Base-by-base conservation (phyloP, 2,888 invertebrate species). In the Rhamnusium bicolor region DNA sequence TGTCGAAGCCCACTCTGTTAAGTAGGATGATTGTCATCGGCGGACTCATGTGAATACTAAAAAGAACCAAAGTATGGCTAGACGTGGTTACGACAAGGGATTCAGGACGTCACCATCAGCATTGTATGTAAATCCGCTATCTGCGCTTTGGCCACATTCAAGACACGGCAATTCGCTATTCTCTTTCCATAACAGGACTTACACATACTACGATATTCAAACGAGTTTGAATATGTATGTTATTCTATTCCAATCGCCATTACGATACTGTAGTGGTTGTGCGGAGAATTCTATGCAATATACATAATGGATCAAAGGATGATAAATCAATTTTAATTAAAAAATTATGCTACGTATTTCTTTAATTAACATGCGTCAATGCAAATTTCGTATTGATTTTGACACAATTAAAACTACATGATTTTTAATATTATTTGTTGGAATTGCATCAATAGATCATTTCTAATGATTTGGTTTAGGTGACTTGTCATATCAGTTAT, bases 131-230 rank as follows among this genome's bases (percentile, higher is more conserved):
- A 78, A 78, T 78, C 73, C 76, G 70, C 58, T 51, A 58, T 69
- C 60, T 63, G 65, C 46, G 62, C 21, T 56, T 21, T 40, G 67
- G 67, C 62, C 40, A 63, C 58, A 72, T 61, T 60, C 49, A 63
- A 60, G 70, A 65, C 63, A 63, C 68, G 65, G 65, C 73, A 61
- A 70, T 66, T 70, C 73, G 69, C 73, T 66, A 73, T 70, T 74
- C 73, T 76, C 72, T 73, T 76, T 66, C 78, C 78, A 78, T 78
- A 78, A 76, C 74, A 76, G 78, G 78, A 62, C 74, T 76, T 78
- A 76, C 78, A 78, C 70, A 74, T 69, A 49, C 67, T 51, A 54
- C 56, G 67, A 67, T 69, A 72, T 72, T 68, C 58, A 72, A 69
- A 68, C 69, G 72, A 60, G 65, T 63, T 63, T 68, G 68, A 68